Evolutionary conservation across 2,888 invertebrate species (phyloP).

Genomic region (Eremobia ochroleuca): DNA sequence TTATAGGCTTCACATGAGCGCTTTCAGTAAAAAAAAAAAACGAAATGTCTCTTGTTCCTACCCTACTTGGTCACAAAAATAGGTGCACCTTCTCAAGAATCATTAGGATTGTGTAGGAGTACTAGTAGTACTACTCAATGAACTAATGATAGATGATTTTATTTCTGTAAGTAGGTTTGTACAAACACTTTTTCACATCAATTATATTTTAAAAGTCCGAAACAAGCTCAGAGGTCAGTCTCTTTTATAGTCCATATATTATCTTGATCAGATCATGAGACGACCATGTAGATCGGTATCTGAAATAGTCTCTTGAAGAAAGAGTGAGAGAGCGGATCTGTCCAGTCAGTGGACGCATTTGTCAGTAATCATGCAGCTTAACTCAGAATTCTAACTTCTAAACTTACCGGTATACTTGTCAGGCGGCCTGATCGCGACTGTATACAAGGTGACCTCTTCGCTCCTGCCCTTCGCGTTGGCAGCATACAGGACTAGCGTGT

Average conservation of each 20-base stretch:
- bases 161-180: no score
- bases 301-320: not conserved
- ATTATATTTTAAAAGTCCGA: no score
- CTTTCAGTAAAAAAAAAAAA: not conserved
- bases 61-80: not conserved
- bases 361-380: not conserved
- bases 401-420: conserved; percentile 95
- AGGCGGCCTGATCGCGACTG: conserved; percentile 95
- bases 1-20: not conserved
- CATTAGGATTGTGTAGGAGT: no score
- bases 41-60: not conserved
- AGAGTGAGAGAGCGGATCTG: not conserved
- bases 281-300: no score
- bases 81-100: not conserved
- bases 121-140: not conserved
- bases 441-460: conserved; percentile 94
- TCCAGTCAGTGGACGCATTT: not conserved
- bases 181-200: no score
- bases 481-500: conserved; percentile 95
- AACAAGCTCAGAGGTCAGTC: no score
- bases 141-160: no score
- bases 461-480: conserved; percentile 96
- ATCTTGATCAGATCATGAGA: not conserved
- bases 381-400: not conserved
- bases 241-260: no score